Base-by-base conservation (phyloP, 2,797 vertebrate genomes). In the Cryptoblepharus egeriae region DNA sequence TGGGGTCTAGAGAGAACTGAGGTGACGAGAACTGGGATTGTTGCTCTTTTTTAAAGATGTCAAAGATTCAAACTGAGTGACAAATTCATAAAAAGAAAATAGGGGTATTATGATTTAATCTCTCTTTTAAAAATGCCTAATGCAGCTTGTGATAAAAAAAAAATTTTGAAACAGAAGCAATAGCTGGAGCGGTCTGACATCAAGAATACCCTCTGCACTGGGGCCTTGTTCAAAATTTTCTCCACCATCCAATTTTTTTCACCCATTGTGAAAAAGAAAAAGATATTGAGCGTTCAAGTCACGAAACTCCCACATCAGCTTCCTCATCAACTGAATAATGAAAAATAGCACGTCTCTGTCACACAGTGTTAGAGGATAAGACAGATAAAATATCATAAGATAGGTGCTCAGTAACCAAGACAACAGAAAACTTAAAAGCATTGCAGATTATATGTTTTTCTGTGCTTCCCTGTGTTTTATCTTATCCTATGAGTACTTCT, bases 391-490 rank as follows among this genome's bases (percentile, higher is more conserved):
- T 30, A 45, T 69, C 24, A 28, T 67, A 68, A 69, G n/a, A n/a
- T n/a, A n/a, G 64, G 64, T 60, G 64, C 32, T 32, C 80, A 35
- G 55, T 82, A 76, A 69, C 80, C 80, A 82, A 35, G 80, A 75
- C 80, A 75, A 76, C 80, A 49, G n/a, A 24, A 49, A 69, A 60
- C 65, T 60, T 82, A 82, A 76, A 82, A 82, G 45, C 55, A 39
- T 67, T 60, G 20, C 16, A 52, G 61, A 75, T 82, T 45, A 32
- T 77, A 49, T 49, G 37, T 76, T 89, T 87, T 71, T 77, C 52
- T 86, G 81, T n/a, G 39, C 57, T 73, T 73, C 65, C 24, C 57
- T 67, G 64, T 80, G 75, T 72, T 84, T 90, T 77, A 84, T 87
- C 81, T 87, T 64, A 87, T 90, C 73, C 35, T 81, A 39, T 76